Evolutionary conservation across 2,888 invertebrate species (phyloP).

Genomic region (Sycophila texana): DNA sequence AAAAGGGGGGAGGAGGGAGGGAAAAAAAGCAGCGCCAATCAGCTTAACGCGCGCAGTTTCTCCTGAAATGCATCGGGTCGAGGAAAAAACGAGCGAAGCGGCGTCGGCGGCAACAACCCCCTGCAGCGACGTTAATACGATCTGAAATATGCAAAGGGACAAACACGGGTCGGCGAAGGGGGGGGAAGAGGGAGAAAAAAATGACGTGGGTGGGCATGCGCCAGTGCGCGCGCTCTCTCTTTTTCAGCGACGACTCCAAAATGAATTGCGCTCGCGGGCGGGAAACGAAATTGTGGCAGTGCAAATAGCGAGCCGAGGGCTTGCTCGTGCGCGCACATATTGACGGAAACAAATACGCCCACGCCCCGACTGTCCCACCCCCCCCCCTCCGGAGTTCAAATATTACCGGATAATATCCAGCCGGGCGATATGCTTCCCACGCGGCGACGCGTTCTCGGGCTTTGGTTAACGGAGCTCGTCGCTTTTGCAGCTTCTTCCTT

Average conservation of each 20-base stretch:
- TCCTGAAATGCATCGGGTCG: background rate
- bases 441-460: too few species aligned
- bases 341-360: conserved; percentile 47
- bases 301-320: conserved; percentile 33
- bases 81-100: background rate
- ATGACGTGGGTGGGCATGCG: background rate
- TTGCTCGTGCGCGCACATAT: conserved; percentile 32
- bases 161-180: background rate
- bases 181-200: background rate
- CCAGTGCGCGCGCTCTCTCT: background rate
- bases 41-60: background rate
- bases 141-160: conserved; percentile 44
- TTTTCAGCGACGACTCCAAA: conserved; percentile 18
- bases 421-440: too few species aligned
- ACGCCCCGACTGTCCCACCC: background rate
- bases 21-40: background rate
- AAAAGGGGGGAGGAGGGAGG: too few species aligned
- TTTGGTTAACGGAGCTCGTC: too few species aligned
- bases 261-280: conserved; percentile 37
- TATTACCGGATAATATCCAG: too few species aligned
- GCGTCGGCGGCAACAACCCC: background rate
- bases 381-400: too few species aligned
- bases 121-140: conserved; percentile 31
- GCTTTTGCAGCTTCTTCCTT: too few species aligned
- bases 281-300: conserved; percentile 45